phyloP scores from a whole-genome alignment of 2,888 invertebrate species.

The Euplexia lucipara region DNA sequence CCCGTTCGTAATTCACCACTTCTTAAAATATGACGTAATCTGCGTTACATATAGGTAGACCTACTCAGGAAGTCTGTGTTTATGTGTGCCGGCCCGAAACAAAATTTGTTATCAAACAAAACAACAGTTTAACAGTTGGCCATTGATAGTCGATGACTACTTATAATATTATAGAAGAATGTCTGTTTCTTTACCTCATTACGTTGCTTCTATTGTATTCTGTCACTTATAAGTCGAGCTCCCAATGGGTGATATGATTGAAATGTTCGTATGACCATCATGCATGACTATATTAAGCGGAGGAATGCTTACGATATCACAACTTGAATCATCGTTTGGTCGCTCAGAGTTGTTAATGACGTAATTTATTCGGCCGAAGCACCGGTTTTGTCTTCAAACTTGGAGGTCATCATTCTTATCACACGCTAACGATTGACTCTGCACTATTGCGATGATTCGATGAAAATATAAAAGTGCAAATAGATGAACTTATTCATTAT shows the following conservation, averaged over 20 bases:
- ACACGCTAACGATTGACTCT: slow-evolving; percentile 4
- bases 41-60: slow-evolving; percentile 9
- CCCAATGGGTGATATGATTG: slow-evolving; percentile 57
- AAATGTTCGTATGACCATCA: slow-evolving; percentile 72
- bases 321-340: slow-evolving; percentile 79
- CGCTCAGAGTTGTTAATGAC: slow-evolving; percentile 75
- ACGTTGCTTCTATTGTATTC: slow-evolving; percentile 24
- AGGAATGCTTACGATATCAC: slow-evolving; percentile 75
- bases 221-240: too few species aligned
- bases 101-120: slow-evolving; percentile 41
- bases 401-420: slow-evolving; percentile 38
- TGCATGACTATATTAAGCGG: slow-evolving; percentile 65
- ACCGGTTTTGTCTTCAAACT: slow-evolving; percentile 72
- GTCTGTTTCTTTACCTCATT: slow-evolving; percentile 10
- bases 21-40: slow-evolving; percentile 24
- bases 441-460: not conserved
- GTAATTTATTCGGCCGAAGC: slow-evolving; percentile 81
- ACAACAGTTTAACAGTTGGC: not conserved
- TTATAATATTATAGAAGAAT: not conserved
- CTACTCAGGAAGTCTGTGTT: slow-evolving; percentile 24
- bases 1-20: slow-evolving; percentile 11
- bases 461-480: not conserved
- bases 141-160: not conserved
- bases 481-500: too few species aligned
- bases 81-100: slow-evolving; percentile 7